Evolutionary conservation across 2,113 vertebrate species (phyloP), one percentile per base, ranked within the genome.

Genomic region (Cephalopholis sonnerati): DNA sequence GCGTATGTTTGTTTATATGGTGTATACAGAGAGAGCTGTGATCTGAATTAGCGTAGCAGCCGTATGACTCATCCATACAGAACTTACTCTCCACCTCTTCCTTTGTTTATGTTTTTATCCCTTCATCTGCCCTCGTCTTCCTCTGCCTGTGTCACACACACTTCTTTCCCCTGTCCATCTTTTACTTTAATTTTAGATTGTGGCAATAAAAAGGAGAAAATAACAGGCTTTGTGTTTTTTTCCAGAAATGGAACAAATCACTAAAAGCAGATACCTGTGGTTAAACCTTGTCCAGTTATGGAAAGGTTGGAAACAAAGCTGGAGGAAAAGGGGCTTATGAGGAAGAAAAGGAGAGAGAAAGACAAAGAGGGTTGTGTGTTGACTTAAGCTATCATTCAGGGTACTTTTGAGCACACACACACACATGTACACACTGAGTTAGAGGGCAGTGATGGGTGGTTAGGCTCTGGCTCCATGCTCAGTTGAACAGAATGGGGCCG

Each of bases 401-500:
- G 75, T 82, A 51, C 64, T 84, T 86, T 78, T 84, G 36, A 69
- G 63, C 10, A 36, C 55, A 68, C 85, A 66, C 87, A 78, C 81
- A 77, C 67, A 70, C 77, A 62, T 8, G 16, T 27, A 81, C 79
- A 86, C 71, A 80, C 79, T 48, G 61, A 81, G 90, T 91, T 87
- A 78, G 87, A 85, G 88, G 89, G 78, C 83, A 89, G 82, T 87
- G 91, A 89, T 89, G 86, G 89, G 89, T 91, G 86, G 84, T 93
- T 93, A 91, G 90, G 79, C 89, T 78, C 85, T 79, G 78, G 88
- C 85, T 93, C 88, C 82, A 93, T 93, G 91, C 91, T 94, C 94
- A 93, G 93, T 94, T 94, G 91, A 94, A 91, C 94, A 93, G 94
- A 95, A 95, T 94, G 92, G 91, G 91, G 91, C 93, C 90, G 92